phyloP scores from a whole-genome alignment of 2,888 invertebrate species.

The Brachylomia viminalis region DNA sequence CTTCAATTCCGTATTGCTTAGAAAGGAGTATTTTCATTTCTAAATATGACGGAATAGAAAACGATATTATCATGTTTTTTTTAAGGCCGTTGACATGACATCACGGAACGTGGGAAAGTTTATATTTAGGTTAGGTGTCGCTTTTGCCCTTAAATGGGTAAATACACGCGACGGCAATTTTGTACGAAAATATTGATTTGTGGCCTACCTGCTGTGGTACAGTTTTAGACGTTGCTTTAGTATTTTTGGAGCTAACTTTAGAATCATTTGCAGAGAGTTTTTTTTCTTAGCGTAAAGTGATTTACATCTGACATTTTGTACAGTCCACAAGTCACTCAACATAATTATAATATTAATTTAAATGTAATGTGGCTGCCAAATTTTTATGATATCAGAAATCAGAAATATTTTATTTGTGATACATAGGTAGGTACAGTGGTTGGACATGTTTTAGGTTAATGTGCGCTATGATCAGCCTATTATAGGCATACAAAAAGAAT shows the following conservation, averaged over 20 bases:
- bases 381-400: background rate
- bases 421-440: too few relatives aligned
- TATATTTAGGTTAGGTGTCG: conserved; percentile 70
- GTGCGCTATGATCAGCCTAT: too few relatives aligned
- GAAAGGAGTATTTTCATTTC: background rate
- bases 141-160: conserved; percentile 58
- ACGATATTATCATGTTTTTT: conserved; percentile 15
- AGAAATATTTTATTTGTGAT: too few relatives aligned
- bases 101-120: conserved; percentile 72
- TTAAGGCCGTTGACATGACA: conserved; percentile 66
- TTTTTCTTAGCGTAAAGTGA: background rate
- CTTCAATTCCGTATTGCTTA: background rate
- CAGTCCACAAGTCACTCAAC: too few relatives aligned
- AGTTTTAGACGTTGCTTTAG: conserved; percentile 12
- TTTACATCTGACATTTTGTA: background rate
- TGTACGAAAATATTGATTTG: conserved; percentile 60
- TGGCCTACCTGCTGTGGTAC: conserved; percentile 7
- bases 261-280: background rate
- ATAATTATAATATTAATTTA: background rate
- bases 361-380: background rate
- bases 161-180: conserved; percentile 62
- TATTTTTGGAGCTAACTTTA: conserved; percentile 27
- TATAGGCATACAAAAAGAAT: too few relatives aligned
- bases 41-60: conserved; percentile 9
- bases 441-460: too few relatives aligned